Conservation (phyloP, 2,113 vertebrate species). For the Pitta sordida region DNA sequence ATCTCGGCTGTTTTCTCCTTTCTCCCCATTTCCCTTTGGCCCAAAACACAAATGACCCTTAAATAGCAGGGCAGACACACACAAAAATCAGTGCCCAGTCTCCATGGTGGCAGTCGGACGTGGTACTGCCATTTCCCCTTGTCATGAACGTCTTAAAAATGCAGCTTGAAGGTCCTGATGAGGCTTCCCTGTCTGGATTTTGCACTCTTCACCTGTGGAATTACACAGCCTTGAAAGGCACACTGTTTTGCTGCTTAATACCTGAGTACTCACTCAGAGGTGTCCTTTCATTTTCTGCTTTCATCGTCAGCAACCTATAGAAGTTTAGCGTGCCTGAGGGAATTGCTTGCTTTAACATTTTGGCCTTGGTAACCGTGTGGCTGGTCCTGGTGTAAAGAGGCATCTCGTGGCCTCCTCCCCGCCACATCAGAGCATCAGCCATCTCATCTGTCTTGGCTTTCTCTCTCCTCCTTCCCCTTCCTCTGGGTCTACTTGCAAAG, state of each 20-base stretch:
- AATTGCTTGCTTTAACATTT: neutral
- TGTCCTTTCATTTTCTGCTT: constrained; percentile 59
- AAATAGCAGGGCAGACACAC: rapidly evolving
- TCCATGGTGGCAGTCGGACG: neutral
- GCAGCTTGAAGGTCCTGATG: neutral
- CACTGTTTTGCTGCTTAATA: constrained; percentile 12
- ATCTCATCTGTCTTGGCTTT: neutral
- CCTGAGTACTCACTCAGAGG: constrained; percentile 43
- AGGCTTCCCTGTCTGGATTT: neutral
- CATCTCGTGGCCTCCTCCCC: neutral
- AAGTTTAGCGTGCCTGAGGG: constrained; percentile 29
- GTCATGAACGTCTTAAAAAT: neutral
- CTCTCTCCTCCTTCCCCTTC: neutral
- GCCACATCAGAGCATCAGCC: rapidly evolving
- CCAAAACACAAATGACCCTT: neutral
- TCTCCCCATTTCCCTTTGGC: neutral
- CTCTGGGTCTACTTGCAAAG: constrained; percentile 27
- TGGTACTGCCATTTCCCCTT: neutral
- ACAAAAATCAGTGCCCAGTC: neutral
- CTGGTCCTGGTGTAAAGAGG: neutral
- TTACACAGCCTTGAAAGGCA: neutral
- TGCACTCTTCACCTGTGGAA: neutral
- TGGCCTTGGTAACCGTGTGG: neutral
- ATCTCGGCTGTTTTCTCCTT: neutral
- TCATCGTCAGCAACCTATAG: constrained; percentile 39